Conservation (phyloP, 2,113 vertebrate species). For the Oreotrochilus melanogaster region DNA sequence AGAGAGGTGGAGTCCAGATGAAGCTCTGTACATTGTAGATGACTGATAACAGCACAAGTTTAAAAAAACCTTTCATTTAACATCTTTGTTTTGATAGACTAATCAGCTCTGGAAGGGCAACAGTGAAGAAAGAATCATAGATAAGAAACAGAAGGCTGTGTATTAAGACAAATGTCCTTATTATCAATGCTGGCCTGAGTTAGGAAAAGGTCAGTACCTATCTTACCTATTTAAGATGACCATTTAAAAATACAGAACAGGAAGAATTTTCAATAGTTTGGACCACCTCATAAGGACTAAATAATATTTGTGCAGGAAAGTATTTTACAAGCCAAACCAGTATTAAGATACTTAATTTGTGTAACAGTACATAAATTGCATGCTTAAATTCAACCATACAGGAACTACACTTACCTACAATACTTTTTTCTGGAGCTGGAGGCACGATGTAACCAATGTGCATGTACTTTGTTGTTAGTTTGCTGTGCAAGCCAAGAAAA, state of each 20-base stretch:
- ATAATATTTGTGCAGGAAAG: neutral
- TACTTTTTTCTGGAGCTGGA: constrained; percentile 98
- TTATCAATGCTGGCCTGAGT: neutral
- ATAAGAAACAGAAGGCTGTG: neutral
- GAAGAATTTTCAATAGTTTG: neutral
- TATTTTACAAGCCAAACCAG: neutral
- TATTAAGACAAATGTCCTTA: neutral
- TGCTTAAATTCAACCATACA: neutral
- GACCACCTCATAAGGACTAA: neutral
- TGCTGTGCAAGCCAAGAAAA: constrained; percentile 96
- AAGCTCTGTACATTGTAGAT: neutral
- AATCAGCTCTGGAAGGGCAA: neutral
- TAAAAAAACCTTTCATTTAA: constrained; percentile 20
- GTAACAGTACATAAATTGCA: neutral
- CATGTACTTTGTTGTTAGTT: constrained; percentile 94
- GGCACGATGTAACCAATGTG: constrained; percentile 96
- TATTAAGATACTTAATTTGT: neutral
- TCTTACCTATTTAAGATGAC: neutral
- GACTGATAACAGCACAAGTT: neutral
- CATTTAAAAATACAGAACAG: neutral
- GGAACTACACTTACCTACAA: constrained; percentile 88
- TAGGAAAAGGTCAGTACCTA: neutral
- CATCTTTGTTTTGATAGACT: neutral
- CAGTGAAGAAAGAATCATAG: neutral
- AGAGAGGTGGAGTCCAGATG: neutral